These are phyloP conservation scores for Orius laevigatus DNA, from an alignment of 1,140 invertebrate species.

Conservation along the genomic window DNA sequence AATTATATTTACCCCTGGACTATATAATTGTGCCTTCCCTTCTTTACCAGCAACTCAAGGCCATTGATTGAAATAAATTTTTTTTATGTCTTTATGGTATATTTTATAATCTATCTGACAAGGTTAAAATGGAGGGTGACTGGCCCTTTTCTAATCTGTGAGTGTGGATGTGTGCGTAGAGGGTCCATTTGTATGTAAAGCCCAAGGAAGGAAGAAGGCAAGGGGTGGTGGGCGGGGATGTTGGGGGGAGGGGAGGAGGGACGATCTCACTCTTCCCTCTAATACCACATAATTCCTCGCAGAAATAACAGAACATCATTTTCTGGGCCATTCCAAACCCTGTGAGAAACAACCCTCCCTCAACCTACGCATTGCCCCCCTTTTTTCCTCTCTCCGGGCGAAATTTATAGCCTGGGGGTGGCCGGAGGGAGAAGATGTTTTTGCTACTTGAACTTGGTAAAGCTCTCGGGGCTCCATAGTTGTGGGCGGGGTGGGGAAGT, in stretches of 20 bases:
- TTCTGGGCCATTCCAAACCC: slow-evolving; percentile 1
- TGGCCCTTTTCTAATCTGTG: too few relatives aligned
- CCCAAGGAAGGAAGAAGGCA: not conserved
- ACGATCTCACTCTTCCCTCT: slow-evolving; percentile 1
- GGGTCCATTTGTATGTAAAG: slow-evolving; percentile 16
- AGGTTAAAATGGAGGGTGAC: too few relatives aligned
- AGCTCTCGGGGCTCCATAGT: not conserved
- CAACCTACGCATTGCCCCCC: not conserved
- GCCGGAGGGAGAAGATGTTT: slow-evolving; percentile 12
- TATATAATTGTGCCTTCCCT: too few relatives aligned
- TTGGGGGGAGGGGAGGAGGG: not conserved
- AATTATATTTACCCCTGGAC: too few relatives aligned
- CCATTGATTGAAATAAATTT: too few relatives aligned
- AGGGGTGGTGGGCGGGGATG: not conserved
- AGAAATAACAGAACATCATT: slow-evolving; percentile 17
- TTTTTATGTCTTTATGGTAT: too few relatives aligned
- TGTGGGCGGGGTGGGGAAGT: not conserved
- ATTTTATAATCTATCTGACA: too few relatives aligned
- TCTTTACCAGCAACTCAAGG: too few relatives aligned
- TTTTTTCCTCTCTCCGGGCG: not conserved
- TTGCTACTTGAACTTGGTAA: slow-evolving; percentile 16
- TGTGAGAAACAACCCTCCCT: not conserved
- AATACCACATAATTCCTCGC: slow-evolving; percentile 17
- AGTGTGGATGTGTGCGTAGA: not conserved
- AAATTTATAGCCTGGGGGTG: slow-evolving; percentile 13